A percentile compares a stretch with the other conserved stretches of the same genome.
phyloP scores from a whole-genome alignment of 2,113 vertebrate genomes.

The Tetraodon nigroviridis region DNA sequence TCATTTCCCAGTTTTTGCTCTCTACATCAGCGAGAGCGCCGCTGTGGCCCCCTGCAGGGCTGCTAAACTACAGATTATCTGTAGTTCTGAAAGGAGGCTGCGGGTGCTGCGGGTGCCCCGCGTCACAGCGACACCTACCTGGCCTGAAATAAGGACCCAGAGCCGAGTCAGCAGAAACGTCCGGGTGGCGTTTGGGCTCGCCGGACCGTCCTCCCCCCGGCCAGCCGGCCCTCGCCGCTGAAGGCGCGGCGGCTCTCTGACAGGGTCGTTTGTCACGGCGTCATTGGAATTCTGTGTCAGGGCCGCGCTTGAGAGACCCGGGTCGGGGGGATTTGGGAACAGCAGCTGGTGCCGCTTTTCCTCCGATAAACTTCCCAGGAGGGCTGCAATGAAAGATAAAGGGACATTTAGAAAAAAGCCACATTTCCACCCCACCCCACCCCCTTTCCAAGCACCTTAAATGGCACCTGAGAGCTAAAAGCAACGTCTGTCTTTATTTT shows the following conservation, averaged over 20 bases:
- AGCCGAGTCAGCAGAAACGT: not conserved
- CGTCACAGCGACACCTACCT: too few relatives aligned
- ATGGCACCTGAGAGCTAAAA: slow-evolving; percentile 4
- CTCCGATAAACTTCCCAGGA: slow-evolving; percentile 12
- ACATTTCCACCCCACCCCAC: not conserved
- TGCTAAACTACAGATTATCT: too few relatives aligned
- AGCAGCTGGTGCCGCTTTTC: slow-evolving; percentile 6
- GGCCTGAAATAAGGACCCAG: too few relatives aligned
- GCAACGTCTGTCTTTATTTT: slow-evolving; percentile 5
- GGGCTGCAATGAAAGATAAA: slow-evolving; percentile 33
- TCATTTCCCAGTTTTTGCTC: too few relatives aligned
- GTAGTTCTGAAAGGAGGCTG: too few relatives aligned
- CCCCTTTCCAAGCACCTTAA: slow-evolving; percentile 9
- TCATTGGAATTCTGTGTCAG: slow-evolving; percentile 25
- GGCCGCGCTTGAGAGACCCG: not conserved
- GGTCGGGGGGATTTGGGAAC: slow-evolving; percentile 10
- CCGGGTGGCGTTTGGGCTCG: not conserved
- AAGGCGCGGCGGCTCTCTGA: slow-evolving; percentile 9
- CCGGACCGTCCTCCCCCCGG: not conserved
- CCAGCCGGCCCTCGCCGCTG: not conserved
- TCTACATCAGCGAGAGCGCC: too few relatives aligned
- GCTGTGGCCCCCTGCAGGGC: too few relatives aligned
- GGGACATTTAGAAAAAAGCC: slow-evolving; percentile 17
- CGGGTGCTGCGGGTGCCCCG: too few relatives aligned
- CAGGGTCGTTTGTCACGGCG: slow-evolving; percentile 20